Percentiles rank a stretch among this genome's conserved stretches.
Evolutionary conservation across 2,888 invertebrate species (phyloP).

Genomic region (Stenotaenia linearis): DNA sequence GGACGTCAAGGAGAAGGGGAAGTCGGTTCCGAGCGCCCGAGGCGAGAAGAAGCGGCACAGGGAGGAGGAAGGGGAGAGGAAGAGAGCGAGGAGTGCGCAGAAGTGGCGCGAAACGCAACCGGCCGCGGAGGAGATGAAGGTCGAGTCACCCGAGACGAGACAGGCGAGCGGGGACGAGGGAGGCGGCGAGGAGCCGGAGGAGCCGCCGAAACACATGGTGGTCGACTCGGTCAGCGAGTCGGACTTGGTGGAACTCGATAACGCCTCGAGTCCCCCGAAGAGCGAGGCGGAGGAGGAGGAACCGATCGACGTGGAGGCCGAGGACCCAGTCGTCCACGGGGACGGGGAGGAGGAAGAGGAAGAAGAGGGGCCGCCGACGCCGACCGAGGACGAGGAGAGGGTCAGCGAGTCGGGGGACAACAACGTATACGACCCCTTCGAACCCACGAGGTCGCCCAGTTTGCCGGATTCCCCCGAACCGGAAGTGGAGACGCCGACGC

Average conservation of each 20-base stretch:
- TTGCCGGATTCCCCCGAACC: conserved; percentile 41
- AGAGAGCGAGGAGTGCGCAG: conserved; percentile 73
- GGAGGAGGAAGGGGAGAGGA: conserved; percentile 30
- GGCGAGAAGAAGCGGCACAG: background rate
- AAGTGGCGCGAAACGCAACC: conserved; percentile 48
- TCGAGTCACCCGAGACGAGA: conserved; percentile 26
- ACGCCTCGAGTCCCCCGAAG: background rate
- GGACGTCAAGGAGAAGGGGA: conserved; percentile 45
- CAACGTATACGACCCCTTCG: conserved; percentile 78
- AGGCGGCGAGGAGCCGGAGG: conserved; percentile 30
- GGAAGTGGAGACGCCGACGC: conserved; percentile 34
- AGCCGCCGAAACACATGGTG: background rate
- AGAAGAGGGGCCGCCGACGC: background rate
- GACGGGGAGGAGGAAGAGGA: background rate
- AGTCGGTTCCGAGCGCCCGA: background rate
- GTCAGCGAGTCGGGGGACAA: conserved; percentile 37
- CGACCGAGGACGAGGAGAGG: background rate
- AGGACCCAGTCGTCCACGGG: no score
- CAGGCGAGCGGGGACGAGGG: background rate
- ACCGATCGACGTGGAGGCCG: background rate
- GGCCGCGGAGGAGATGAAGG: conserved; percentile 58
- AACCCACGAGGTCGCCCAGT: conserved; percentile 73
- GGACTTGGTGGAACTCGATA: background rate
- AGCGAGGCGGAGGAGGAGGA: background rate
- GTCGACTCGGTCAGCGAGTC: background rate